A percentile compares a stretch with the other conserved stretches of the same genome.
phyloP scores from a whole-genome alignment of 2,888 invertebrate species.

The Ferdinandea cuprea region DNA sequence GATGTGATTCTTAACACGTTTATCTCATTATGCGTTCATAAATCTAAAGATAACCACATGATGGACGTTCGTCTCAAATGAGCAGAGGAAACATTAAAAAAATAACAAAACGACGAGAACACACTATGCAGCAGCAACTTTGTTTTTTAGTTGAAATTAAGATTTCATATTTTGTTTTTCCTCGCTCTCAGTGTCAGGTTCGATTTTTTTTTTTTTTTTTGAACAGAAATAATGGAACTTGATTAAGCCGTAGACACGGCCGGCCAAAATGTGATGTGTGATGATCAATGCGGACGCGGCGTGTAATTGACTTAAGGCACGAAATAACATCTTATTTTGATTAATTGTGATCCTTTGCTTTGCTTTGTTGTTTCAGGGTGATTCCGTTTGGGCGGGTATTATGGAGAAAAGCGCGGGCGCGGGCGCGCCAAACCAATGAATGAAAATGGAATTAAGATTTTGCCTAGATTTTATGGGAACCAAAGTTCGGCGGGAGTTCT shows the following conservation, averaged over 20 bases:
- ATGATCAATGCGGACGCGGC: slow-evolving; percentile 19
- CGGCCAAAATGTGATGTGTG: slow-evolving; percentile 38
- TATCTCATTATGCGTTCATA: slow-evolving; percentile 58
- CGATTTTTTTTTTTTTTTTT: slow-evolving; percentile 10
- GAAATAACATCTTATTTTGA: slow-evolving; percentile 35
- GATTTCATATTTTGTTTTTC: slow-evolving; percentile 17
- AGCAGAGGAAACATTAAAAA: slow-evolving; percentile 19
- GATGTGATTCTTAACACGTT: slow-evolving; percentile 44
- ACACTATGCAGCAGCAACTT: slow-evolving; percentile 10
- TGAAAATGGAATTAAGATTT: too few relatives aligned
- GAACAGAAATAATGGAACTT: slow-evolving; percentile 33
- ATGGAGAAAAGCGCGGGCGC: too few relatives aligned
- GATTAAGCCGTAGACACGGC: slow-evolving; percentile 24
- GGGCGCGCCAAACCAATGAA: too few relatives aligned
- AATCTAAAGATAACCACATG: slow-evolving; percentile 57
- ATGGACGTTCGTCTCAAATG: slow-evolving; percentile 48
- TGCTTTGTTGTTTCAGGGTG: slow-evolving; percentile 24
- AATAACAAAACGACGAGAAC: neutral
- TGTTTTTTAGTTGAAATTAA: slow-evolving; percentile 34
- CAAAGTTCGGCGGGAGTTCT: too few relatives aligned
- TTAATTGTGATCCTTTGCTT: slow-evolving; percentile 48
- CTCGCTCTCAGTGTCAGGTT: neutral
- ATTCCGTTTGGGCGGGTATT: too few relatives aligned
- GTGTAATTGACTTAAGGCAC: neutral
- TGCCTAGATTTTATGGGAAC: too few relatives aligned